Evolutionary conservation across 23 tunicate genomes (phyloP).

Genomic region (Trididemnum clinides): DNA sequence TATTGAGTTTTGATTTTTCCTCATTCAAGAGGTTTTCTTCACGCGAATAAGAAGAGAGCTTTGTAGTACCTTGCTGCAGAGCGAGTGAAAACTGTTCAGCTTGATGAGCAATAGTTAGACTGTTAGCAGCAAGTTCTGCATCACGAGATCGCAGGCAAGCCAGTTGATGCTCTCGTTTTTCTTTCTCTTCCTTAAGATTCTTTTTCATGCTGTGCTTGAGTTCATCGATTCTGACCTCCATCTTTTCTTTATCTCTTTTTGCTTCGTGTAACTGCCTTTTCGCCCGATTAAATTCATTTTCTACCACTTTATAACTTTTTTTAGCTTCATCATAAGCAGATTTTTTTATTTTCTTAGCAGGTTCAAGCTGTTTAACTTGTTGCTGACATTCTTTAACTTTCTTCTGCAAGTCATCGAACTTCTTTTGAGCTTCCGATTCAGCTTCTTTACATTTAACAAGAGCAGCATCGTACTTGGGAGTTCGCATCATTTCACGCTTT

Average conservation of each 20-base stretch:
- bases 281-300: constrained; percentile 54
- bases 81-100: constrained; percentile 59
- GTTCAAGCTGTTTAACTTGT: constrained; percentile 66
- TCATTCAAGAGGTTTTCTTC: constrained; percentile 30
- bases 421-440: constrained; percentile 44
- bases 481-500: constrained; percentile 62
- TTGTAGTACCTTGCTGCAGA: constrained; percentile 24
- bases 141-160: constrained; percentile 25
- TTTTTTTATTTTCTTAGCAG: constrained; percentile 41
- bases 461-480: constrained; percentile 58
- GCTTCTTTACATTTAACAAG: constrained; percentile 48
- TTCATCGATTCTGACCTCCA: constrained; percentile 64
- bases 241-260: constrained; percentile 41
- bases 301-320: not conserved
- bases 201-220: constrained; percentile 49
- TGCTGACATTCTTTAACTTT: constrained; percentile 59
- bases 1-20: constrained; percentile 27
- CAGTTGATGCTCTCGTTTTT: constrained; percentile 51
- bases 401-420: constrained; percentile 65
- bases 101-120: constrained; percentile 55
- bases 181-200: constrained; percentile 65
- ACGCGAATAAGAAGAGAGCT: not conserved
- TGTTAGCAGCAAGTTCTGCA: constrained; percentile 31
- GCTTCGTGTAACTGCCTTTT: constrained; percentile 45
- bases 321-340: constrained; percentile 34